These are phyloP conservation scores for Ophonus ardosiacus DNA, from an alignment of 2,888 invertebrate species.

Conservation along the genomic window DNA sequence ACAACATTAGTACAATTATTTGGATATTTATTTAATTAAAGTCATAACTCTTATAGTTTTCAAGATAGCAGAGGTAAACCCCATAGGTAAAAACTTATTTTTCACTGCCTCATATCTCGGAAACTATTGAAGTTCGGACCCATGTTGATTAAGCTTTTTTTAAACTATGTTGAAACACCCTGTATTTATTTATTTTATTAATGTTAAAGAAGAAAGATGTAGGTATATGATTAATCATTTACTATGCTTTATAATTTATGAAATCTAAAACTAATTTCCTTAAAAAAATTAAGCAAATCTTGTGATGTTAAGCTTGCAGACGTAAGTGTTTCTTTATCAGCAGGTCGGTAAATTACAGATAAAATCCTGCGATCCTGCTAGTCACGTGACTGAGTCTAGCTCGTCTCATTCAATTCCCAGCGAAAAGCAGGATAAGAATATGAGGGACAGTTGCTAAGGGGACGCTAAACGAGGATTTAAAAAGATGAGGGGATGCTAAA, in stretches of 20 bases:
- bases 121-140: too few species aligned
- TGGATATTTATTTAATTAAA: too few species aligned
- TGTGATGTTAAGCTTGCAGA: background rate
- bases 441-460: background rate
- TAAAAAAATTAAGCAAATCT: background rate
- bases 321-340: constrained; percentile 73
- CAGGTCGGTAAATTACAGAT: constrained; percentile 75
- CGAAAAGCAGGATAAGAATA: background rate
- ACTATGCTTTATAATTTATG: background rate
- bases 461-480: background rate
- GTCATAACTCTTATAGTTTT: too few species aligned
- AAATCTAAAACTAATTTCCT: background rate
- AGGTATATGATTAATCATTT: too few species aligned
- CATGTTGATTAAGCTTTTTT: too few species aligned
- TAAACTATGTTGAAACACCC: too few species aligned
- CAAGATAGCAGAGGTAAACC: too few species aligned
- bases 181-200: too few species aligned
- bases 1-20: too few species aligned
- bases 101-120: too few species aligned
- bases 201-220: too few species aligned
- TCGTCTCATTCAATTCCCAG: constrained; percentile 73
- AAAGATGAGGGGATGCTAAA: background rate
- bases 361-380: constrained; percentile 72
- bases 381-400: constrained; percentile 73
- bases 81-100: too few species aligned